These are phyloP conservation scores for Drosophila falleni DNA, from an alignment of 2,888 invertebrate genomes.

Conservation along the genomic window DNA sequence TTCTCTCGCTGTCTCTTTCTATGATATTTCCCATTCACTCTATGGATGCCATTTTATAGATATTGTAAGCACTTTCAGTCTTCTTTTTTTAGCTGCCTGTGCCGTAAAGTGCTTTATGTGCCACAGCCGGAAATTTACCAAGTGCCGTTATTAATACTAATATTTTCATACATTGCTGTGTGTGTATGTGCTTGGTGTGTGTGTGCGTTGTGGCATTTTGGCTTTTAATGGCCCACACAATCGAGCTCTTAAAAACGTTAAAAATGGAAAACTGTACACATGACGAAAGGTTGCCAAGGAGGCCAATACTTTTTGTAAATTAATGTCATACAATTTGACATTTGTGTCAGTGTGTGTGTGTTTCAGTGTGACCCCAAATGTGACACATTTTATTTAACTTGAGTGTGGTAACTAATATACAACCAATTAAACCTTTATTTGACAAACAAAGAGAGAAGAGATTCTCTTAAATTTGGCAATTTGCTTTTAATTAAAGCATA, in stretches of 20 bases:
- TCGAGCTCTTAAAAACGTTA: slow-evolving; percentile 42
- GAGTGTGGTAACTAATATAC: neutral
- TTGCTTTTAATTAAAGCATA: too few species aligned
- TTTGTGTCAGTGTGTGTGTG: neutral
- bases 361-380: slow-evolving; percentile 10
- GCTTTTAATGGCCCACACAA: slow-evolving; percentile 52
- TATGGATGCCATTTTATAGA: slow-evolving; percentile 28
- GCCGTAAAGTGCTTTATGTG: slow-evolving; percentile 55
- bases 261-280: slow-evolving; percentile 40
- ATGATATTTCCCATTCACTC: neutral
- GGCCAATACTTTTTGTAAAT: slow-evolving; percentile 22
- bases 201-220: slow-evolving; percentile 38
- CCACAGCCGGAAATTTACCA: slow-evolving; percentile 55
- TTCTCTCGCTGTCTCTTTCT: slow-evolving; percentile 2
- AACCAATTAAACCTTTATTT: slow-evolving; percentile 4
- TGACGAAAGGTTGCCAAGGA: slow-evolving; percentile 41
- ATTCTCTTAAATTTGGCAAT: too few species aligned
- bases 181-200: slow-evolving; percentile 7
- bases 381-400: slow-evolving; percentile 15
- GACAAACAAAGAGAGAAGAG: neutral
- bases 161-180: slow-evolving; percentile 36
- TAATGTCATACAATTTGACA: slow-evolving; percentile 35
- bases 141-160: slow-evolving; percentile 69
- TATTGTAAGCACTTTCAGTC: slow-evolving; percentile 41
- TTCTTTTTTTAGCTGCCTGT: slow-evolving; percentile 12